Conservation (phyloP, 1,140 invertebrate species). For the Ceratitis capitata region DNA sequence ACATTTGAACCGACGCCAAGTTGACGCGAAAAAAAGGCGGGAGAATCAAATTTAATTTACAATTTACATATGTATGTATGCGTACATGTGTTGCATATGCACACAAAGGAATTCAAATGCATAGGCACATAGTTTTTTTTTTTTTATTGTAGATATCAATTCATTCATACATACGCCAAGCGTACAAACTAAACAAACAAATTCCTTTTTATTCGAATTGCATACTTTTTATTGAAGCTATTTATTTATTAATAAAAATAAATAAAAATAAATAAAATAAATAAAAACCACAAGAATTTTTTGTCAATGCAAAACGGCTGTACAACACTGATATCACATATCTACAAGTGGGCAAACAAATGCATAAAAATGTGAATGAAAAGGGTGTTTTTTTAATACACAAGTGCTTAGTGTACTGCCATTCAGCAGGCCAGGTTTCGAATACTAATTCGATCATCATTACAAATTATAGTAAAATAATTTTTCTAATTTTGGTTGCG, state of each 20-base stretch:
- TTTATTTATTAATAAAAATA: background rate
- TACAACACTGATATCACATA: background rate
- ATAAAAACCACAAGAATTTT: conserved; percentile 29
- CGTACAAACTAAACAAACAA: background rate
- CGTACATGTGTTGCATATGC: background rate
- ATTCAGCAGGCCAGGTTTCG: too few relatives aligned
- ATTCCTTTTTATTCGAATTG: background rate
- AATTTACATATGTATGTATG: background rate
- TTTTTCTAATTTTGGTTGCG: too few relatives aligned
- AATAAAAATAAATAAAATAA: too few relatives aligned
- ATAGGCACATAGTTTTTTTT: too few relatives aligned
- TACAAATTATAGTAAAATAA: too few relatives aligned
- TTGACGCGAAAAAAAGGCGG: background rate
- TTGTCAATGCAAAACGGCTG: background rate
- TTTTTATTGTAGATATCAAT: background rate
- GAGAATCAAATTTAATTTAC: too few relatives aligned
- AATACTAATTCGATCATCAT: too few relatives aligned
- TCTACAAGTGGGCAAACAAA: background rate
- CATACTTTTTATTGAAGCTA: background rate
- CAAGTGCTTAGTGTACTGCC: too few relatives aligned
- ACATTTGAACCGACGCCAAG: conserved; percentile 8
- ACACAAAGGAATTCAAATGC: background rate
- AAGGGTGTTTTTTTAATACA: too few relatives aligned
- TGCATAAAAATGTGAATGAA: background rate
- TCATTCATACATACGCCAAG: background rate